A percentile compares a stretch with the other conserved stretches of the same genome.
Conservation (phyloP, 2,797 vertebrate genomes). For the Trachurus trachurus region DNA sequence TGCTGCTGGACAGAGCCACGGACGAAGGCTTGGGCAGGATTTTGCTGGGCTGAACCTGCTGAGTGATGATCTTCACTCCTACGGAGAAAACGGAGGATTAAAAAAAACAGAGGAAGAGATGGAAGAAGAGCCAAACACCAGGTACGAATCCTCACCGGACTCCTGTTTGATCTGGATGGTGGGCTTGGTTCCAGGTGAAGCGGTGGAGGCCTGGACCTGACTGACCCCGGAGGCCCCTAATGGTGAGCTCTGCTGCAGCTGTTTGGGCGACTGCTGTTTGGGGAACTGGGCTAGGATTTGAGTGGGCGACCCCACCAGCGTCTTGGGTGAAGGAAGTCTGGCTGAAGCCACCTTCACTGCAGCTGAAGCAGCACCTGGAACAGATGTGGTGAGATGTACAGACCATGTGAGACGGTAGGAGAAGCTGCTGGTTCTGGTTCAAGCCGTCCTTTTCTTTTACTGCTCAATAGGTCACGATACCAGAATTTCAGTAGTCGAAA, state of each 20-base stretch:
- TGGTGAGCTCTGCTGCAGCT: constrained; percentile 86
- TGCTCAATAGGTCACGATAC: too few species aligned
- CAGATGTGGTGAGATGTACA: background rate
- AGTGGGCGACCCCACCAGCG: constrained; percentile 90
- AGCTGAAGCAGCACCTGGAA: constrained; percentile 88
- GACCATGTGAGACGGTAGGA: background rate
- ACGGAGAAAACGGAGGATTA: background rate
- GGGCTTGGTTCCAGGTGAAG: constrained; percentile 90
- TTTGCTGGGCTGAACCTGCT: constrained; percentile 99
- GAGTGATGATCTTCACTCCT: constrained; percentile 99
- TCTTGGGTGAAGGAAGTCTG: constrained; percentile 95
- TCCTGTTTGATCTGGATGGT: constrained; percentile 99
- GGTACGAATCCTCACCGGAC: constrained; percentile 87
- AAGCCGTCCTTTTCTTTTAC: background rate
- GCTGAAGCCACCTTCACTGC: constrained; percentile 94
- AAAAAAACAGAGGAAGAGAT: too few species aligned
- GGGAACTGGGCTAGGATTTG: constrained; percentile 97
- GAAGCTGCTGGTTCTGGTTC: background rate
- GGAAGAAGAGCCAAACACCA: too few species aligned
- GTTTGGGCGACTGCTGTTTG: constrained; percentile 93
- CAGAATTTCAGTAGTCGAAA: too few species aligned
- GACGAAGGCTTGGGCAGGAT: constrained; percentile 98
- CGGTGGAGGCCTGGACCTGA: constrained; percentile 79
- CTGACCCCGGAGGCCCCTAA: constrained; percentile 79
- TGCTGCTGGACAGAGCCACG: constrained; percentile 92